Conservation (phyloP, 2,113 vertebrate genomes). For the Petrocephalus microphthalmus region DNA sequence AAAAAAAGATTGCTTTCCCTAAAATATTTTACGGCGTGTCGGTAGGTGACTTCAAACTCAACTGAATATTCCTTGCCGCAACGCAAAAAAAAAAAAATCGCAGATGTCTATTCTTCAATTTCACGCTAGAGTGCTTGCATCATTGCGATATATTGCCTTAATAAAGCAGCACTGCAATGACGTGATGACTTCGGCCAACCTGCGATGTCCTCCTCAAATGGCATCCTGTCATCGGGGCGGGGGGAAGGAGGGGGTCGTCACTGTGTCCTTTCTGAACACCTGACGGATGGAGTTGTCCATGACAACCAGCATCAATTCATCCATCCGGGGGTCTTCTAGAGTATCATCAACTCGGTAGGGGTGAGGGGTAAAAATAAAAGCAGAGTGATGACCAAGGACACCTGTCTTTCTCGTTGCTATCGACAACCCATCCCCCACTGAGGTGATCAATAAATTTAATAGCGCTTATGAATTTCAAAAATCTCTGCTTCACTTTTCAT, state of each 20-base stretch:
- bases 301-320: background rate
- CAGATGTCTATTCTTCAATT: conserved; percentile 66
- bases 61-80: conserved; percentile 37
- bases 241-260: background rate
- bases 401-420: conserved; percentile 48
- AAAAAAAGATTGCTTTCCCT: background rate
- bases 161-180: conserved; percentile 64
- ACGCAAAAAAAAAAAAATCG: conserved; percentile 33
- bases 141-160: conserved; percentile 55
- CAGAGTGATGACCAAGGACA: conserved; percentile 46
- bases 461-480: background rate
- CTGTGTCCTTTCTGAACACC: conserved; percentile 25
- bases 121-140: conserved; percentile 59
- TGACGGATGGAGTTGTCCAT: conserved; percentile 25
- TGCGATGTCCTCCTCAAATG: conserved; percentile 13
- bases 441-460: conserved; percentile 49
- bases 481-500: conserved; percentile 16
- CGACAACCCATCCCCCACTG: conserved; percentile 26
- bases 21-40: conserved; percentile 30
- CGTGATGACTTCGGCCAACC: conserved; percentile 29
- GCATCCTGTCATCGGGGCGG: conserved; percentile 9
- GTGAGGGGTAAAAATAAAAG: conserved; percentile 5
- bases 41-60: conserved; percentile 38
- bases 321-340: background rate
- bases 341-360: background rate